phyloP scores from a whole-genome alignment of 1,140 invertebrate genomes.

The Bombus pyrosoma region DNA sequence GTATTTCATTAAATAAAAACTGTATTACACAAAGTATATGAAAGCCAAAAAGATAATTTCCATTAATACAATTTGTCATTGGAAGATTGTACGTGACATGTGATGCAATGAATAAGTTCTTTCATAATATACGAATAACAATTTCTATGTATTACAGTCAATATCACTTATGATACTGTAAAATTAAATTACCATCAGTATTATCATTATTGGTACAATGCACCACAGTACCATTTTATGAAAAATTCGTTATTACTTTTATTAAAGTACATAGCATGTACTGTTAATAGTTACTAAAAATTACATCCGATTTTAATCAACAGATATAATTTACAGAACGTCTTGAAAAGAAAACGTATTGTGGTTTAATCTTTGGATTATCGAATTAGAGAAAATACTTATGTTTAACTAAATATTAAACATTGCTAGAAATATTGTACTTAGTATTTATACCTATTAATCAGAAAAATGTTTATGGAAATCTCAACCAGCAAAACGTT shows the following conservation, averaged over 20 bases:
- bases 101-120: background rate
- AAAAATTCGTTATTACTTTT: background rate
- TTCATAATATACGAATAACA: conserved; percentile 21
- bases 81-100: conserved; percentile 3
- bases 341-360: conserved; percentile 35
- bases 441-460: background rate
- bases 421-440: conserved; percentile 21
- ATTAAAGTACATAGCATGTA: conserved; percentile 13
- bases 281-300: conserved; percentile 32
- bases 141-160: conserved; percentile 11
- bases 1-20: conserved; percentile 23
- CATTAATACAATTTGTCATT: background rate
- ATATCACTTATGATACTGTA: background rate
- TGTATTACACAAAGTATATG: conserved; percentile 34
- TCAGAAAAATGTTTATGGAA: conserved; percentile 34
- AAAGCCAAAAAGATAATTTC: conserved; percentile 27
- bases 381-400: conserved; percentile 44
- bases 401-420: conserved; percentile 37
- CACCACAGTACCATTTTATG: conserved; percentile 26
- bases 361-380: conserved; percentile 53
- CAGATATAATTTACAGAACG: conserved; percentile 36
- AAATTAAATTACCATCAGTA: conserved; percentile 1
- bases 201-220: conserved; percentile 16
- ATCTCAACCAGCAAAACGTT: conserved; percentile 28
- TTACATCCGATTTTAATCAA: conserved; percentile 46